These are phyloP conservation scores for Molothrus ater DNA, from an alignment of 2,797 vertebrate species.

Conservation along the genomic window DNA sequence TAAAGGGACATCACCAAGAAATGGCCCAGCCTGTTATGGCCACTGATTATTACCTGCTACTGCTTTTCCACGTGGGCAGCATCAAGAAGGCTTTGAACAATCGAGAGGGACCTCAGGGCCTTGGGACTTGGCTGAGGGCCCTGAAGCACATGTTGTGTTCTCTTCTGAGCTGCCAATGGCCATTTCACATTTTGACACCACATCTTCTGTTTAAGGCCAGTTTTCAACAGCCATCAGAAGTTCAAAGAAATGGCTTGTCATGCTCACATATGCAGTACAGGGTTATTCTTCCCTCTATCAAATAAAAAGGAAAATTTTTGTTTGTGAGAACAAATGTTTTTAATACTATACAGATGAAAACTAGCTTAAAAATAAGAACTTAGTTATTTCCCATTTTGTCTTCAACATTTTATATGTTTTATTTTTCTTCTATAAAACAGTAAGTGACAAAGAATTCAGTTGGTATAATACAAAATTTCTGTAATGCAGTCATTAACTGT, in stretches of 20 bases:
- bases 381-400: not conserved
- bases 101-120: not conserved
- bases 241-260: not conserved
- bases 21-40: not conserved
- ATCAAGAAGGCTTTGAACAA: not conserved
- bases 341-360: not conserved
- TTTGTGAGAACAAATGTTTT: not conserved
- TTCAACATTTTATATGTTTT: rapidly evolving
- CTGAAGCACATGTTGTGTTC: not conserved
- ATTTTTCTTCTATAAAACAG: not conserved
- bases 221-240: not conserved
- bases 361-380: not conserved
- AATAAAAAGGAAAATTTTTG: not conserved
- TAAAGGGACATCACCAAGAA: not conserved
- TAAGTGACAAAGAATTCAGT: not conserved
- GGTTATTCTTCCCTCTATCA: not conserved
- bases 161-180: not conserved
- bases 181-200: rapidly evolving
- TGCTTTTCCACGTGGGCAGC: not conserved
- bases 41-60: not conserved
- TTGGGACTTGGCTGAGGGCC: not conserved
- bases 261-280: not conserved
- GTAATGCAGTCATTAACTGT: not conserved
- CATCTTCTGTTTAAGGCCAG: not conserved
- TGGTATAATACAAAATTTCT: not conserved